Percentiles rank a stretch among this genome's conserved stretches.
Conservation (phyloP, 2,797 vertebrate species). For the Natrix natrix region DNA sequence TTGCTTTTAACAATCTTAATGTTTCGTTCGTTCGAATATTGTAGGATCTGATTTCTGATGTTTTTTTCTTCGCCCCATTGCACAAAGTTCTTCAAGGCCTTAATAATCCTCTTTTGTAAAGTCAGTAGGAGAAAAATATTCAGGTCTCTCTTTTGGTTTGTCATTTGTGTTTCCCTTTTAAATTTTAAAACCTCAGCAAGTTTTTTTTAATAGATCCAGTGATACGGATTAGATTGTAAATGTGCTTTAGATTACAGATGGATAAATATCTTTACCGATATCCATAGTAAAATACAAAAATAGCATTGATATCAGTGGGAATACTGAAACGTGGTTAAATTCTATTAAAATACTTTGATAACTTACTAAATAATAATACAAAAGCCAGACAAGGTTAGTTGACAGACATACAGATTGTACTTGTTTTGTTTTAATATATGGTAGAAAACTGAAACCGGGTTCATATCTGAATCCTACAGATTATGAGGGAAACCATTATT, state of each 20-base stretch:
- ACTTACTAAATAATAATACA: neutral
- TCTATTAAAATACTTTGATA: conserved; percentile 11
- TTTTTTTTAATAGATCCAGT: neutral
- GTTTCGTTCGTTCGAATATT: neutral
- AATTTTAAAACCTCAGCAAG: neutral
- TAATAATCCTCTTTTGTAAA: neutral
- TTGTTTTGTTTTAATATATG: conserved; percentile 21
- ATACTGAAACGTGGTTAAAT: neutral
- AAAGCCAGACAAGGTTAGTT: neutral
- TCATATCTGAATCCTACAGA: conserved; percentile 49
- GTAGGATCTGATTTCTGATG: neutral
- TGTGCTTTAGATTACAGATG: neutral
- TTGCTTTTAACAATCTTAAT: neutral
- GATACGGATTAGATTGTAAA: neutral
- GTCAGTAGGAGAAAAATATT: neutral
- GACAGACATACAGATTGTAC: neutral
- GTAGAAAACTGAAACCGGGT: conserved; percentile 47
- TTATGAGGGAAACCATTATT: conserved; percentile 51
- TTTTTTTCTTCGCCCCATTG: neutral
- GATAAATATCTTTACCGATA: neutral
- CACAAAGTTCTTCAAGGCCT: neutral
- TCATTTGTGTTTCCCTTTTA: neutral
- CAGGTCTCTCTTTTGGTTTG: neutral
- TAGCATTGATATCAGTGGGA: neutral
- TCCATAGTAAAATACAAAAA: neutral